Evolutionary conservation across 2,797 vertebrate species (phyloP).

Genomic region (Momotus momota): DNA sequence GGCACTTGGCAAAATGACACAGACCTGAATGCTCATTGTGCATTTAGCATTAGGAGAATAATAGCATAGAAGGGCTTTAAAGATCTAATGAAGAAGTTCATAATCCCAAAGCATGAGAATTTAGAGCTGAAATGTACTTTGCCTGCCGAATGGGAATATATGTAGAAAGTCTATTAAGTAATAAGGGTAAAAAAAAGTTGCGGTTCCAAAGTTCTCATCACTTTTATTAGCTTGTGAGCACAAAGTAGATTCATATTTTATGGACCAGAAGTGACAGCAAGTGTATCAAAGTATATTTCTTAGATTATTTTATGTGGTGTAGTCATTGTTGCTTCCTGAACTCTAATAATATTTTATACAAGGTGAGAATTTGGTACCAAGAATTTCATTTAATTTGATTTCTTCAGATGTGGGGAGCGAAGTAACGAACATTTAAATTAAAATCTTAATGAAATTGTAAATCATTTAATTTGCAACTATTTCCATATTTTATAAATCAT

Average conservation of each 20-base stretch:
- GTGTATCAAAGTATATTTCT: not conserved
- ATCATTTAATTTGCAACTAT: not conserved
- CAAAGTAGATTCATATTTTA: not conserved
- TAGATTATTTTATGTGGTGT: not conserved
- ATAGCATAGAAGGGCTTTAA: not conserved
- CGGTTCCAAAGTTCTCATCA: not conserved
- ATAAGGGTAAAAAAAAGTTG: not conserved
- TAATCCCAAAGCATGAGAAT: not conserved
- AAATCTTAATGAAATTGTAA: not conserved
- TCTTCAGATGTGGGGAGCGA: not conserved
- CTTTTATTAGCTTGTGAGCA: not conserved
- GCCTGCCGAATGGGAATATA: not conserved
- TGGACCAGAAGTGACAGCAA: not conserved
- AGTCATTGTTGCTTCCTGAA: not conserved
- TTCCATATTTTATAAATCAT: not conserved
- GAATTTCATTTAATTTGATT: not conserved
- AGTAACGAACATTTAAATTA: not conserved
- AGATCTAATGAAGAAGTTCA: not conserved
- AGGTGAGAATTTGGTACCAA: not conserved
- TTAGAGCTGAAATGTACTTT: not conserved
- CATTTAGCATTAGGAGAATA: conserved; percentile 12
- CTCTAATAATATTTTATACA: not conserved
- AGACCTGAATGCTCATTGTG: not conserved
- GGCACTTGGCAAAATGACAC: not conserved
- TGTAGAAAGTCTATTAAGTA: not conserved